Conservation (phyloP, 92 coral and sea anemone species). For the Blastomussa wellsi region DNA sequence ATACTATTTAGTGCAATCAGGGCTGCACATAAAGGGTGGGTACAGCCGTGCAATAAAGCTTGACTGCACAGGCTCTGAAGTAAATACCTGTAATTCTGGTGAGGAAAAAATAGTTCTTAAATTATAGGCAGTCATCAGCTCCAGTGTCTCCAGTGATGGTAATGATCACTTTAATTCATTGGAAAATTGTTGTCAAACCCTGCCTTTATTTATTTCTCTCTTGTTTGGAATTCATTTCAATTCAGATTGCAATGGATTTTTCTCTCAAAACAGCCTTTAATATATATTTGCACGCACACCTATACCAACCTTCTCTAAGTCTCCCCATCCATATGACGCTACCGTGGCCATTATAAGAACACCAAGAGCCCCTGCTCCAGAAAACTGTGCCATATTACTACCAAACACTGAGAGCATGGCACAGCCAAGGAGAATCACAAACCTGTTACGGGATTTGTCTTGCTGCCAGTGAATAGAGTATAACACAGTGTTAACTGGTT, state of each 20-base stretch:
- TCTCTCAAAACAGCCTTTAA: not conserved
- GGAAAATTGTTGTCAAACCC: not conserved
- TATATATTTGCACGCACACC: not conserved
- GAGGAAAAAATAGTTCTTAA: no score
- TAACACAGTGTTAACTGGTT: not conserved
- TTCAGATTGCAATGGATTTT: not conserved
- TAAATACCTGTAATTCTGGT: no score
- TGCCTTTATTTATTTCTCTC: not conserved
- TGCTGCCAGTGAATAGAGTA: slow-evolving; percentile 27
- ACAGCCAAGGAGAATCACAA: slow-evolving; percentile 85
- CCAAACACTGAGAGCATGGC: slow-evolving; percentile 95
- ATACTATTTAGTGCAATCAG: no score
- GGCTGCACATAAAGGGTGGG: no score
- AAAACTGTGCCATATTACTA: slow-evolving; percentile 78
- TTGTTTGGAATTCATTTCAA: not conserved
- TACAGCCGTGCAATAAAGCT: no score
- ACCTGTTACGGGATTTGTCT: slow-evolving; percentile 83
- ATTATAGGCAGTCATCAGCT: no score
- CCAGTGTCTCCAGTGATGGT: not conserved
- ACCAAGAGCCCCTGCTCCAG: slow-evolving; percentile 98
- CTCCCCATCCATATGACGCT: slow-evolving; percentile 90
- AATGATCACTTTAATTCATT: not conserved
- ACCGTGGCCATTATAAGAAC: slow-evolving; percentile 87
- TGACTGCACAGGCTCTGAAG: no score
- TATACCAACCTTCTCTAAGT: slow-evolving; percentile 70